A percentile compares a stretch with the other conserved stretches of the same genome.
These are phyloP conservation scores for Tipula confusa DNA, from an alignment of 2,888 invertebrate species.

Conservation along the genomic window DNA sequence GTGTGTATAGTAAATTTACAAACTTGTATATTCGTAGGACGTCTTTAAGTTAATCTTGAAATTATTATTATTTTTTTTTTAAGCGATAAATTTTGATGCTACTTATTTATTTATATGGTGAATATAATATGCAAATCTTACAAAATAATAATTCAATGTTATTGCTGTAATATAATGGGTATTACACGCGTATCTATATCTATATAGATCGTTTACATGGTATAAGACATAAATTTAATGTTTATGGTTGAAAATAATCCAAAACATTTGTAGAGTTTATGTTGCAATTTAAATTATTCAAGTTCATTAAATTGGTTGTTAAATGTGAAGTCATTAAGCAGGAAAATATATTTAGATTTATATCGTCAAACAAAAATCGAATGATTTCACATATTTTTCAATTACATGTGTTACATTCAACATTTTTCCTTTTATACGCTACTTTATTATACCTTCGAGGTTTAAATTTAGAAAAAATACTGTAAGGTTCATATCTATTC, in stretches of 20 bases:
- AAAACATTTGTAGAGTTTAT: background rate
- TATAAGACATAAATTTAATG: background rate
- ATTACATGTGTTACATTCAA: background rate
- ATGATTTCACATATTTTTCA: background rate
- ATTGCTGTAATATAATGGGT: background rate
- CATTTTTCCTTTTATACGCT: background rate
- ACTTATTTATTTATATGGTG: background rate
- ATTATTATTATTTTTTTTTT: background rate
- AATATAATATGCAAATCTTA: background rate
- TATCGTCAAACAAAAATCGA: background rate
- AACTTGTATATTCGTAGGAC: background rate
- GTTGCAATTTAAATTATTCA: background rate
- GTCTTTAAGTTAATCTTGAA: slow-evolving; percentile 3
- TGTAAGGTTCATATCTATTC: background rate
- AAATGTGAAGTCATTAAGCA: background rate
- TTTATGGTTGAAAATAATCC: background rate
- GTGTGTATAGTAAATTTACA: background rate
- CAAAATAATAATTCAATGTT: background rate
- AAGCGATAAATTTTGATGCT: background rate
- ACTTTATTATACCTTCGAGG: background rate
- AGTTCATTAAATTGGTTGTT: background rate
- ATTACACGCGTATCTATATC: background rate
- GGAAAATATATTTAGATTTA: background rate
- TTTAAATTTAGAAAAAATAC: background rate
- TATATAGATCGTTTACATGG: background rate